Base-by-base conservation (phyloP, 2,113 vertebrate species). In the Dromas ardeola region DNA sequence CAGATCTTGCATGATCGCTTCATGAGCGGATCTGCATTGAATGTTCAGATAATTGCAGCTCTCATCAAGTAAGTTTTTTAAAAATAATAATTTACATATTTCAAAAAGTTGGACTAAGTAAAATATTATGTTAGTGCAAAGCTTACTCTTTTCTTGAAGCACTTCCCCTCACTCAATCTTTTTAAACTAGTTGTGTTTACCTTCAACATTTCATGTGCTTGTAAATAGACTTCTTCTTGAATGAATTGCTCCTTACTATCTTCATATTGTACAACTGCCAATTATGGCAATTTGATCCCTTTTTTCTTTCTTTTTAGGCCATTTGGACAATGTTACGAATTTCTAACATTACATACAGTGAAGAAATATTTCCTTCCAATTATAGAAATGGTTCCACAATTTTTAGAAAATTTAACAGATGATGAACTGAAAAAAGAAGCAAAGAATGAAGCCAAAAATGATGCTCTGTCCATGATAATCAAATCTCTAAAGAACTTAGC, bases 361-460 rank as follows among this genome's bases (percentile, higher is more conserved):
- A 99, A 99, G 98, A 99, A 99, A 97, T 99, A 99, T 97, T 99
- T 99, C 98, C 99, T 99, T 98, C 99, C 99, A 90, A 98, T 99
- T 98, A 99, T 99, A 98, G 99, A 99, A 98, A 99, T 99, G 99
- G 99, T 99, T 98, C 99, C 99, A 81, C 99, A 99, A 96, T 99
- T 99, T 98, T 99, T 99, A 98, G 99, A 99, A 99, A 99, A 99
- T 97, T 99, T 99, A 98, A 99, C 99, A 53, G 99, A 99, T 94
- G 99, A 99, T 98, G 99, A 99, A 98, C 98, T 99, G 95, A 99
- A 99, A 98, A 99, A 99, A 98, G 99, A 99, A 99, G 99, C 99
- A 95, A 99, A 99, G 98, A 99, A 99, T 97, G 99, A 99, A 99
- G 99, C 99, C 98, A 99, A 99, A 99, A 99, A 99, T 72, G 99